These are phyloP conservation scores for Poeciliopsis turrubarensis DNA, from an alignment of 2,113 vertebrate species.

Conservation along the genomic window DNA sequence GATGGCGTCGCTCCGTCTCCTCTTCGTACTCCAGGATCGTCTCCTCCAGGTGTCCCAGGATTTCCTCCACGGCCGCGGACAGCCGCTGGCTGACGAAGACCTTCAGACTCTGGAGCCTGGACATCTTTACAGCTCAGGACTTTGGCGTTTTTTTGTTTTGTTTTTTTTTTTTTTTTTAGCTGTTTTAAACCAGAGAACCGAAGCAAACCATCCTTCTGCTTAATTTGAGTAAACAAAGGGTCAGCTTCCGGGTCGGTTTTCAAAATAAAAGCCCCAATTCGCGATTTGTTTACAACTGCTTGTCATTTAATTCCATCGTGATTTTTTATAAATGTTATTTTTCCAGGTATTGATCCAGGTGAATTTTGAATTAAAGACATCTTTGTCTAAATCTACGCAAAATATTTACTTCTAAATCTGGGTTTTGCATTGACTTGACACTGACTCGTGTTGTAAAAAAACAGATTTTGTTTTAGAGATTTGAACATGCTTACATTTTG, in stretches of 20 bases:
- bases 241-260: not conserved
- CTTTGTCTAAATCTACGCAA: too few species aligned
- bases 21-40: constrained; percentile 8
- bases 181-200: not conserved
- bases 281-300: too few species aligned
- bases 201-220: not conserved
- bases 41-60: constrained; percentile 12
- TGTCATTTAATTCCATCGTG: too few species aligned
- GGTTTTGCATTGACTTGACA: too few species aligned
- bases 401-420: too few species aligned
- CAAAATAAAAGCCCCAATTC: not conserved
- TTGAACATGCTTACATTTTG: too few species aligned
- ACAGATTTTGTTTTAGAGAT: too few species aligned
- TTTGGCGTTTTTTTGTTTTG: not conserved
- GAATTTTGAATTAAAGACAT: too few species aligned
- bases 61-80: constrained; percentile 4
- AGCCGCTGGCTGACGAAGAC: constrained; percentile 12
- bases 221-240: not conserved
- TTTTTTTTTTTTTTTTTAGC: too few species aligned
- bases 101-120: constrained; percentile 10
- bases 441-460: too few species aligned
- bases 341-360: too few species aligned
- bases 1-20: constrained; percentile 19
- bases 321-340: too few species aligned
- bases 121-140: not conserved